Percentiles rank a stretch among this genome's conserved stretches.
These are phyloP conservation scores for Gerosis bhagava DNA, from an alignment of 2,888 invertebrate species.

Conservation along the genomic window DNA sequence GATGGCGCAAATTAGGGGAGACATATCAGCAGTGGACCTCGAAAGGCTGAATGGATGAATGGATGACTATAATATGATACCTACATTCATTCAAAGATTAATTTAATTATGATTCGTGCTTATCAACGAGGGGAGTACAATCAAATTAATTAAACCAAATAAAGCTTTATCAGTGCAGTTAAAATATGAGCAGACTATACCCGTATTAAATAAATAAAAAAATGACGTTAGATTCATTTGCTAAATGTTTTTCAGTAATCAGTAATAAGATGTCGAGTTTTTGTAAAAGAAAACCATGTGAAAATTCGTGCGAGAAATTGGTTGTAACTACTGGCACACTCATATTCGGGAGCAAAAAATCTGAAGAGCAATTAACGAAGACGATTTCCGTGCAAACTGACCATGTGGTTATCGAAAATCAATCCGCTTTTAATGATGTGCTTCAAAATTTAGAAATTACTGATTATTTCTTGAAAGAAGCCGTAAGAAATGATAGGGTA, in stretches of 20 bases:
- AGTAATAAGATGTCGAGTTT: constrained; percentile 17
- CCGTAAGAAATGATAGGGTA: neutral
- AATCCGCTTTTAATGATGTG: neutral
- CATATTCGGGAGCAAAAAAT: no score
- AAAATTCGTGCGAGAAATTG: constrained; percentile 30
- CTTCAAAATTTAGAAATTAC: neutral
- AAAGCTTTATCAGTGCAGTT: no score
- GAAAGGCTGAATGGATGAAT: no score
- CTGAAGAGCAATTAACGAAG: constrained; percentile 26
- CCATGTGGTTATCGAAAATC: constrained; percentile 8
- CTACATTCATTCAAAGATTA: no score
- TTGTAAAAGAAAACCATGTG: constrained; percentile 14
- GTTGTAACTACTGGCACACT: no score
- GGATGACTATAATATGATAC: no score
- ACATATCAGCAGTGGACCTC: no score
- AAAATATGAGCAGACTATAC: no score
- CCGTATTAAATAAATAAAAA: neutral
- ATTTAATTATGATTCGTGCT: no score
- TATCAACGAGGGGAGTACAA: no score
- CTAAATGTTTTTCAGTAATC: constrained; percentile 7
- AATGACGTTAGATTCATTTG: constrained; percentile 15
- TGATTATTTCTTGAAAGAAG: neutral
- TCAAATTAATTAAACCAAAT: no score
- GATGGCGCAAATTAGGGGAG: no score
- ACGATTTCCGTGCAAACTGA: constrained; percentile 36